These are phyloP conservation scores for Agelaius phoeniceus DNA, from an alignment of 2,113 vertebrate genomes.

Conservation along the genomic window DNA sequence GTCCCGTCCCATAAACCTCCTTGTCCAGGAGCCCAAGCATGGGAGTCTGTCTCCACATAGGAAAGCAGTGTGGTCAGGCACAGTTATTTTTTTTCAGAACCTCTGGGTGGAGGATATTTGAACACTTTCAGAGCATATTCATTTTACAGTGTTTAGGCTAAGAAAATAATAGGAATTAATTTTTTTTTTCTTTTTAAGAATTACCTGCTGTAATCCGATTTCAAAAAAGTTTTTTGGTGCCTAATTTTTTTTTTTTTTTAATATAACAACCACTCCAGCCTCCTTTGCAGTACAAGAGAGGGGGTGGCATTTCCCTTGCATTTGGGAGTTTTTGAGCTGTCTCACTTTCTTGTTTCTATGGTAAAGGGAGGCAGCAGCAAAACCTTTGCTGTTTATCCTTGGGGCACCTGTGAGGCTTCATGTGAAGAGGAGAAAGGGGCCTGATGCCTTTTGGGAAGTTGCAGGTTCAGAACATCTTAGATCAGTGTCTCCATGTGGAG, in stretches of 20 bases:
- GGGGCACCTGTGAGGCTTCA: fast-evolving
- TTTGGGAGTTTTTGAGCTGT: neutral
- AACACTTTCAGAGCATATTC: neutral
- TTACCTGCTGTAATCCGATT: neutral
- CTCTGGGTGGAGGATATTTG: neutral
- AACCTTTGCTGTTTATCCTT: neutral
- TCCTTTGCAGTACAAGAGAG: neutral
- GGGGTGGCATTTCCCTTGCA: neutral
- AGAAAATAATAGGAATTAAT: neutral
- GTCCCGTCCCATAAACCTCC: neutral
- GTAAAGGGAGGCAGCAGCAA: neutral
- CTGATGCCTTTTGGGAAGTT: neutral
- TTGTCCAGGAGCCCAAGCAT: neutral
- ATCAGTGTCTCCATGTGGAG: neutral
- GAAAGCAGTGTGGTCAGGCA: fast-evolving
- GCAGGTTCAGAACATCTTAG: neutral
- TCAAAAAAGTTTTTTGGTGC: neutral
- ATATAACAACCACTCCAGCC: neutral
- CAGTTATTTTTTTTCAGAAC: neutral
- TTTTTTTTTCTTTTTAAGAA: neutral
- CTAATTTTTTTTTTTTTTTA: neutral
- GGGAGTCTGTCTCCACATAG: neutral
- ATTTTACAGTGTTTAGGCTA: neutral
- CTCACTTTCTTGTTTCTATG: neutral
- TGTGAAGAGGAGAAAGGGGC: neutral